Evolutionary conservation across 2,797 vertebrate genomes (phyloP).

Genomic region (Lates japonicus): DNA sequence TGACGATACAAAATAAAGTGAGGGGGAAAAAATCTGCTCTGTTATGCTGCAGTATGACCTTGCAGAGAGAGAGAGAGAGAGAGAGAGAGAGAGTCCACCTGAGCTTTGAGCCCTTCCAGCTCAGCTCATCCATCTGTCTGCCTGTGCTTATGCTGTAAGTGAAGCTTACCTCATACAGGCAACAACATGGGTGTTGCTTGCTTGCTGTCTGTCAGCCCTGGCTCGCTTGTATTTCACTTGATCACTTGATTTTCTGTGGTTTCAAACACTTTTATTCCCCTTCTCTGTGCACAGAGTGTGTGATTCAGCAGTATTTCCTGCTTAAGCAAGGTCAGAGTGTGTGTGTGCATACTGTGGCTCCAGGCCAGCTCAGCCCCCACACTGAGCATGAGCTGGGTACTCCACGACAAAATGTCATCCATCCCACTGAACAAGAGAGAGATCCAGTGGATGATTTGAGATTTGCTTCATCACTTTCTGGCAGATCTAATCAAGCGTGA

Average conservation of each 20-base stretch:
- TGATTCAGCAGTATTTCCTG: constrained; percentile 76
- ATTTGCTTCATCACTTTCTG: constrained; percentile 18
- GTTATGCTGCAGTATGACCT: constrained; percentile 81
- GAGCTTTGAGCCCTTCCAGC: constrained; percentile 79
- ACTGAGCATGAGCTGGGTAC: constrained; percentile 6
- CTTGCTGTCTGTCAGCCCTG: background rate
- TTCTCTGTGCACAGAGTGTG: constrained; percentile 9
- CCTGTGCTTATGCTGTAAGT: constrained; percentile 58
- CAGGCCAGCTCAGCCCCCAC: constrained; percentile 35
- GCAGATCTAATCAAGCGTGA: constrained; percentile 9
- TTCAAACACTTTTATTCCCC: background rate
- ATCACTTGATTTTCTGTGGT: constrained; percentile 11
- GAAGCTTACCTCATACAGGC: constrained; percentile 64
- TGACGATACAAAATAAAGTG: constrained; percentile 48
- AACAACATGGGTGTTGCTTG: constrained; percentile 21
- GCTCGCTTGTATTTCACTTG: constrained; percentile 34
- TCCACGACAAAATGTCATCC: constrained; percentile 9
- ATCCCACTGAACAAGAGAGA: background rate
- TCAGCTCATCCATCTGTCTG: constrained; percentile 81
- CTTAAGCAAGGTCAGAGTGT: constrained; percentile 59
- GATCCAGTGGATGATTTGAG: constrained; percentile 22
- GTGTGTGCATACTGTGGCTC: constrained; percentile 27
- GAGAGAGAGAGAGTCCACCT: constrained; percentile 61
- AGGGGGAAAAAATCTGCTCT: constrained; percentile 56
- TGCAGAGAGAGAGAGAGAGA: constrained; percentile 55